phyloP scores from a whole-genome alignment of 2,113 vertebrate species.

The Eurypyga helias region DNA sequence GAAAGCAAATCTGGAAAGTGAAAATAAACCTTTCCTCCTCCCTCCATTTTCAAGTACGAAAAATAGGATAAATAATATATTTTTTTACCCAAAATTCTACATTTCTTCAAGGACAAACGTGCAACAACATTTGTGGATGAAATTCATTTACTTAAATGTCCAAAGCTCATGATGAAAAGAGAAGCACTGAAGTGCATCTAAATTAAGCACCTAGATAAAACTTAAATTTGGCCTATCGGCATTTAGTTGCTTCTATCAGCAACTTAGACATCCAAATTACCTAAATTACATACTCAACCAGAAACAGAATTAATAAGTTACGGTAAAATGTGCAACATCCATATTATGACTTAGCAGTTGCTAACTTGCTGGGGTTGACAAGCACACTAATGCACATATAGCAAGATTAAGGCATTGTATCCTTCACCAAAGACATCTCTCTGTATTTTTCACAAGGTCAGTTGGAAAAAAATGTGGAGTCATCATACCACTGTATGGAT shows the following conservation, averaged over 20 bases:
- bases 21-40: not conserved
- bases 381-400: not conserved
- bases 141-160: not conserved
- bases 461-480: not conserved
- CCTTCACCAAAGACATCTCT: not conserved
- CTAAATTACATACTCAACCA: not conserved
- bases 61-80: not conserved
- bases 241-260: constrained; percentile 1
- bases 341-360: not conserved
- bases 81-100: not conserved
- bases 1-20: not conserved
- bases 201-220: constrained; percentile 21
- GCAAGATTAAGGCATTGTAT: not conserved
- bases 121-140: not conserved
- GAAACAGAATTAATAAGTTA: constrained; percentile 16
- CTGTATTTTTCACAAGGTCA: not conserved
- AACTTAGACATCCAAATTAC: not conserved
- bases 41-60: not conserved
- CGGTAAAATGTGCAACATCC: not conserved
- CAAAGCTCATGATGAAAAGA: not conserved
- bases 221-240: not conserved
- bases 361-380: not conserved
- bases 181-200: not conserved
- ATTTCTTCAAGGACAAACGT: not conserved
- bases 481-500: not conserved